Base-by-base conservation (phyloP, 2,113 vertebrate genomes). In the Misgurnus anguillicaudatus region DNA sequence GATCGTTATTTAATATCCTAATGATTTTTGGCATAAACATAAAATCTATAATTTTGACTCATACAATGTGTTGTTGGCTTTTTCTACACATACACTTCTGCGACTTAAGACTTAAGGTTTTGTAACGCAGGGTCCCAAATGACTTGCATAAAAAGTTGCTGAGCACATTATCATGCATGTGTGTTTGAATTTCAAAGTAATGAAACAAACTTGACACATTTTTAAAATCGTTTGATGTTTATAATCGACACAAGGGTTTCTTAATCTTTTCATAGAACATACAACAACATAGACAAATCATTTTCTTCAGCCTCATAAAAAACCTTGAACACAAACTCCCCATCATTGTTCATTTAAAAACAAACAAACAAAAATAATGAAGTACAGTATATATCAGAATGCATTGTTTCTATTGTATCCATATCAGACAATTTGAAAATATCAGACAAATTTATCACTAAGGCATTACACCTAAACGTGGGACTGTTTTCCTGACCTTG, bases 181-280 rank as follows among this genome's bases (percentile, higher is more conserved):
- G 4, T 71, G 57, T 64, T 24, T 63, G 24, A 42, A 21, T 14
- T 14, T 47, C 60, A 55, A 73, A 60, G 51, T 31, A 51, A 57
- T 41, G 57, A 84, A 90, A 89, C 82, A 86, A 87, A 85, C 71
- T 48, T 21, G 86, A 92, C 86, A 83, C 81, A 81, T 89, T 82
- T 89, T 91, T 82, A 91, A 93, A 92, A 92, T 91, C 87, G 87
- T 90, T 90, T 88, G 90, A 90, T 89, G 90, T 91, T 88, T 93
- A 92, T 92, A 92, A 92, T 91, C 91, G 90, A 93, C 91, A 90
- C 86, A 91, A 90, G 87, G 88, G 48, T 6, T 62, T 80, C 36
- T 75, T 53, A 67, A 72, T 71, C 63, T 74, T 66, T 90, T 91
- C 87, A 88, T 91, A 90, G 86, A 90, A 93, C 84, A 85, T 75